phyloP scores from a whole-genome alignment of 2,113 vertebrate species.

The Hippocampus barbouri region DNA sequence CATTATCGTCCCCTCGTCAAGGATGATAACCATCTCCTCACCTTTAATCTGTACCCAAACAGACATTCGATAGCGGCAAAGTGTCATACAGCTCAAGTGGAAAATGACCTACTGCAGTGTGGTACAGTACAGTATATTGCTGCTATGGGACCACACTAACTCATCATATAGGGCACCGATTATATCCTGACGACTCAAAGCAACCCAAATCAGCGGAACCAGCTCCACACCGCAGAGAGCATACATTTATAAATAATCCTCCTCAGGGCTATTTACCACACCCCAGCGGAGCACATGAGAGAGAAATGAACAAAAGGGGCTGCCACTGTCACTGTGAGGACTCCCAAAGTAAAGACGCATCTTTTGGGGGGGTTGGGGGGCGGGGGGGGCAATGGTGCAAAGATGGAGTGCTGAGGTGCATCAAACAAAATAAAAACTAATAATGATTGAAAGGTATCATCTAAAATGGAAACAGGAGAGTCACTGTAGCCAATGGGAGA shows the following conservation, averaged over 20 bases:
- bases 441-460: conserved; percentile 30
- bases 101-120: conserved; percentile 72
- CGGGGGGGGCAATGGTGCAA: conserved; percentile 9
- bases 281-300: conserved; percentile 2
- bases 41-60: not conserved
- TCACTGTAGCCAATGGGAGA: conserved; percentile 38
- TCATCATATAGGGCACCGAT: conserved; percentile 46
- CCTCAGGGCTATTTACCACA: conserved; percentile 5
- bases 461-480: not conserved
- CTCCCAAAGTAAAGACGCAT: conserved; percentile 62
- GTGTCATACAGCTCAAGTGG: conserved; percentile 60
- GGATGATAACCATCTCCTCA: conserved; percentile 8
- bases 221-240: not conserved
- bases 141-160: conserved; percentile 50
- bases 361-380: conserved; percentile 23
- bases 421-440: conserved; percentile 32
- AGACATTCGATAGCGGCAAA: conserved; percentile 12
- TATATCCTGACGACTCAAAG: conserved; percentile 22
- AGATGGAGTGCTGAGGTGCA: conserved; percentile 22
- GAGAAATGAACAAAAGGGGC: conserved; percentile 16
- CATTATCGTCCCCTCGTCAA: not conserved
- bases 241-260: conserved; percentile 18
- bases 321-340: conserved; percentile 47
- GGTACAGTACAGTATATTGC: conserved; percentile 46
- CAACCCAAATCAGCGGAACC: conserved; percentile 9